These are phyloP conservation scores for Turritopsis dohrnii DNA, from an alignment of 30 jellyfish, hydroid and myxozoan species.

Conservation along the genomic window DNA sequence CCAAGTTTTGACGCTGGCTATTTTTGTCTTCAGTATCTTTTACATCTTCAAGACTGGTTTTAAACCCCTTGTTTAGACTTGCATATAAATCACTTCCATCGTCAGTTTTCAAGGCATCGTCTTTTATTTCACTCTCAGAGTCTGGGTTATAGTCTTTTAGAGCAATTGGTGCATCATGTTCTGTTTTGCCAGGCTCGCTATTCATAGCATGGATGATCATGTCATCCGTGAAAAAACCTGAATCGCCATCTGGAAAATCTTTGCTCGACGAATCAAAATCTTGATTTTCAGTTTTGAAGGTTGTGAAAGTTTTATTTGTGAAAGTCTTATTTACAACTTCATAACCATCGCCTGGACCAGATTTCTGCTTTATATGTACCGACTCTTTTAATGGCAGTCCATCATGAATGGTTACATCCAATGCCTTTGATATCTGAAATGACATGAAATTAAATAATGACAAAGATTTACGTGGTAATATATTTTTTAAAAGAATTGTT, in stretches of 20 bases:
- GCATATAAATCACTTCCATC: background rate
- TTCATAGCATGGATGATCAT: background rate
- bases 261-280: background rate
- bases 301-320: too few species aligned
- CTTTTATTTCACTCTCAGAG: background rate
- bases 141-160: background rate
- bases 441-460: too few species aligned
- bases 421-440: background rate
- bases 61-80: background rate
- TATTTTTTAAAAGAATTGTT: too few species aligned
- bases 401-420: background rate
- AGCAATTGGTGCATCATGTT: background rate
- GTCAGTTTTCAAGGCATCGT: background rate
- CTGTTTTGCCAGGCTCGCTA: background rate
- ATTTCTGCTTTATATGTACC: background rate
- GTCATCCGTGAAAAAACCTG: background rate
- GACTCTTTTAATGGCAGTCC: background rate
- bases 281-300: background rate
- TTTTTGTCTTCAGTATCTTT: background rate
- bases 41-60: background rate
- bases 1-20: background rate
- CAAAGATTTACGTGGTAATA: too few species aligned
- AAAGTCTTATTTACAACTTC: background rate
- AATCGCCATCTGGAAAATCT: background rate
- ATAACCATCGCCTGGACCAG: background rate